Base-by-base conservation (phyloP, 2,113 vertebrate species). In the Emydura subglobosa region DNA sequence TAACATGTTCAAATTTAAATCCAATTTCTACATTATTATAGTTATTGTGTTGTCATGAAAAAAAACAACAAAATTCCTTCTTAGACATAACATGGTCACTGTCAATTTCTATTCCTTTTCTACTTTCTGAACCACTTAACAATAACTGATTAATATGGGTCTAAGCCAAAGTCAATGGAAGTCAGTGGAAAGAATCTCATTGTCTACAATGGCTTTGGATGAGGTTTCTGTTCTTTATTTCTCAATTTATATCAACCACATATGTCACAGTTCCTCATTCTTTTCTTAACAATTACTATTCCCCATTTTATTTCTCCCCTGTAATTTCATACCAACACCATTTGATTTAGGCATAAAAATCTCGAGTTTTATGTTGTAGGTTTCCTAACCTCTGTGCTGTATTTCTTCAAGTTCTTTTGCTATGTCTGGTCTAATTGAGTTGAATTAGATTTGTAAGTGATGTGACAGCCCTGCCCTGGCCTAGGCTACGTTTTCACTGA, bases 271-370 rank as follows among this genome's bases (percentile, higher is more conserved):
- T 21, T 90, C 51, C 22, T 57, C 81, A 91, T 4, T 81, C 54
- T 92, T 9, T 12, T 89, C 4, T 93, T 79, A 22, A 72, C 6
- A 17, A 6, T 51, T 4, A 76, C 44, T 87, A 90, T 76, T 49
- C 24, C 34, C 82, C 34, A 57, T 54, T 89, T 96, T 50, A 78
- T 47, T 79, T 50, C 82, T 88, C 16, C 44, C 3, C 34, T 83
- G 25, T 79, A 86, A 79, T 93, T 94, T 88, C 85, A 19, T 81
- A 83, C 87, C 8, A 10, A 5, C 87, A 68, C 6, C 11, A 34
- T 93, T 85, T 87, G 54, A 87, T 91, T 85, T 92, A 83, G 59
- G 9, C 12, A 65, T 57, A 95, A 86, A 93, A 89, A 1, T 91
- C 80, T 91, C 1, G 12, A 87, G 22, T 61, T 92, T 79, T 92